Evolutionary conservation across 2,888 invertebrate species (phyloP).

Genomic region (Folsomia manolachei): DNA sequence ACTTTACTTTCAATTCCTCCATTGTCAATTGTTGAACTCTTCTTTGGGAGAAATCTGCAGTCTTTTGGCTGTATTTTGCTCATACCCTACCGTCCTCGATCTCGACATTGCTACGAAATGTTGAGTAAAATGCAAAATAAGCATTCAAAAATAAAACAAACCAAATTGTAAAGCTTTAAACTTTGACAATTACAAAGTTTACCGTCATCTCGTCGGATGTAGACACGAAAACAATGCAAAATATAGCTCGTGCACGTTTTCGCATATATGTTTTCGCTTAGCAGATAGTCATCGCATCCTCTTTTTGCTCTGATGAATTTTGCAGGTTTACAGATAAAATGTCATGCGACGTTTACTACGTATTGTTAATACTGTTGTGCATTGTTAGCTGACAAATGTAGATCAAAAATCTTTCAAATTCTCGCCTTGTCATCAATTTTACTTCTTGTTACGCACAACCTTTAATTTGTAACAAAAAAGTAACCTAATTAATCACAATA

Average conservation of each 20-base stretch:
- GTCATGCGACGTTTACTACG: too few species aligned
- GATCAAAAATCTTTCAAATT: not conserved
- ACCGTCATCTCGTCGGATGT: not conserved
- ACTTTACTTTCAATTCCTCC: slow-evolving; percentile 1
- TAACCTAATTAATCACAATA: not conserved
- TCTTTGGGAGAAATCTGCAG: not conserved
- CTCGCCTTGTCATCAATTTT: not conserved
- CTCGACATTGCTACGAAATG: not conserved
- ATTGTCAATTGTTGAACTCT: slow-evolving; percentile 1
- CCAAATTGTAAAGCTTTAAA: too few species aligned
- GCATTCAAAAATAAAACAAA: too few species aligned
- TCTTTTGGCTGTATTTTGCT: not conserved
- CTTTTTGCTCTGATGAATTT: not conserved
- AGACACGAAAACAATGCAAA: not conserved
- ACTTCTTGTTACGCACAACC: not conserved
- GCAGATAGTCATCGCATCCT: not conserved
- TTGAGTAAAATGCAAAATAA: too few species aligned
- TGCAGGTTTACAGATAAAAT: too few species aligned
- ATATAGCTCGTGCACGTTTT: too few species aligned
- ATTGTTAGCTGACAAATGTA: too few species aligned
- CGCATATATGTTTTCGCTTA: too few species aligned
- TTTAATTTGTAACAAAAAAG: not conserved
- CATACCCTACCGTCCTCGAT: too few species aligned
- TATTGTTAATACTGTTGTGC: too few species aligned
- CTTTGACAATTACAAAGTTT: not conserved